Evolutionary conservation across 2,797 vertebrate genomes (phyloP).

Genomic region (Pterois miles): DNA sequence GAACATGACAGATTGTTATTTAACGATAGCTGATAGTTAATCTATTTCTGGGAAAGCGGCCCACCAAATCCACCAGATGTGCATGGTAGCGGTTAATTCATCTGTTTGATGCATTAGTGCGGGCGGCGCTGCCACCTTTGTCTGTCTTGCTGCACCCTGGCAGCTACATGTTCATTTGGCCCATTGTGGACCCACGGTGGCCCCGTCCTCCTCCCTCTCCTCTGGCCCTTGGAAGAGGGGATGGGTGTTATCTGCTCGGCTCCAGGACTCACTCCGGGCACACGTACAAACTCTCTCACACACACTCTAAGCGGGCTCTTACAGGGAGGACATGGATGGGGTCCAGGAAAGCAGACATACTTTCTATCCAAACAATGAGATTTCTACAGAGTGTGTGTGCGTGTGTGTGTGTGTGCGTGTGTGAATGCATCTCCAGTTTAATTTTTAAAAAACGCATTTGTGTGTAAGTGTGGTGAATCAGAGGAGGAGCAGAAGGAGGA

Average conservation of each 20-base stretch:
- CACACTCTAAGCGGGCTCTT: conserved; percentile 55
- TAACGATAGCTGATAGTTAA: conserved; percentile 66
- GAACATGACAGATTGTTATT: conserved; percentile 68
- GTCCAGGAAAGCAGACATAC: conserved; percentile 54
- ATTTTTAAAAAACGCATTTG: conserved; percentile 9
- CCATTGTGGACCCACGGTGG: conserved; percentile 48
- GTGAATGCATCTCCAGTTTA: neutral
- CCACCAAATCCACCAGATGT: conserved; percentile 68
- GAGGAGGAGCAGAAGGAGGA: conserved; percentile 23
- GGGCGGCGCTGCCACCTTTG: conserved; percentile 63
- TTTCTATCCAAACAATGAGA: conserved; percentile 64
- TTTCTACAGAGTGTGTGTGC: conserved; percentile 35
- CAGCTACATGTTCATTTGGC: conserved; percentile 60
- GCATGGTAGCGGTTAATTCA: conserved; percentile 58
- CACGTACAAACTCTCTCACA: conserved; percentile 55
- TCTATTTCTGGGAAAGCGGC: conserved; percentile 71
- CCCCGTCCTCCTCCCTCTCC: conserved; percentile 41
- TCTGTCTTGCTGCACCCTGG: conserved; percentile 59
- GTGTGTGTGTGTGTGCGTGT: neutral
- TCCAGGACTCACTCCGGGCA: conserved; percentile 72
- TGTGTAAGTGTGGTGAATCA: conserved; percentile 14
- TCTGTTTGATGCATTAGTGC: conserved; percentile 67
- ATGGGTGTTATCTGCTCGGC: conserved; percentile 74
- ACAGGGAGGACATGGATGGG: conserved; percentile 56
- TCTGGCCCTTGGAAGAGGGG: conserved; percentile 55